phyloP scores from a whole-genome alignment of 2,888 invertebrate genomes.

The Tenthredo amoena region DNA sequence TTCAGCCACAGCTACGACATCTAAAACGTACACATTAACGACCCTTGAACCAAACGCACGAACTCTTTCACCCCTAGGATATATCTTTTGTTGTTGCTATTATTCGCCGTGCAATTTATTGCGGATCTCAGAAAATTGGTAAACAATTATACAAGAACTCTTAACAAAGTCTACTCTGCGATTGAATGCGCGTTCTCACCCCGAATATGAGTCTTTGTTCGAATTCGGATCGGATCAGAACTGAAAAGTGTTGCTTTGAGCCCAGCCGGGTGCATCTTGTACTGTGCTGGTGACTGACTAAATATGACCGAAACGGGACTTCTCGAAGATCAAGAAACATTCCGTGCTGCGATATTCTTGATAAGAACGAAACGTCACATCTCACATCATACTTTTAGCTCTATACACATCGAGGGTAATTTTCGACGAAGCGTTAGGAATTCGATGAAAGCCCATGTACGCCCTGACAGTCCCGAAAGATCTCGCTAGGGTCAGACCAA shows the following conservation, averaged over 20 bases:
- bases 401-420: background rate
- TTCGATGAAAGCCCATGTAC: background rate
- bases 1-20: background rate
- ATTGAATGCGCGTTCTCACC: background rate
- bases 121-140: background rate
- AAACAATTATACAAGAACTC: background rate
- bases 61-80: background rate
- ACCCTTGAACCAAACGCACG: background rate
- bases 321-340: too few species aligned
- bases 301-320: too few species aligned
- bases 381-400: background rate
- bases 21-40: conserved; percentile 12
- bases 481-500: background rate
- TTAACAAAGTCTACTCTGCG: background rate
- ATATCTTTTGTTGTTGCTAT: background rate
- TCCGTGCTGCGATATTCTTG: too few species aligned
- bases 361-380: too few species aligned
- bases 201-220: background rate
- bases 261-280: too few species aligned
- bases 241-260: too few species aligned
- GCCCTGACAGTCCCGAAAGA: background rate
- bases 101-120: background rate
- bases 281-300: too few species aligned
- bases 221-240: too few species aligned
- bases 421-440: background rate